Conservation (phyloP, 2,797 vertebrate genomes). For the Sebastes miniatus region DNA sequence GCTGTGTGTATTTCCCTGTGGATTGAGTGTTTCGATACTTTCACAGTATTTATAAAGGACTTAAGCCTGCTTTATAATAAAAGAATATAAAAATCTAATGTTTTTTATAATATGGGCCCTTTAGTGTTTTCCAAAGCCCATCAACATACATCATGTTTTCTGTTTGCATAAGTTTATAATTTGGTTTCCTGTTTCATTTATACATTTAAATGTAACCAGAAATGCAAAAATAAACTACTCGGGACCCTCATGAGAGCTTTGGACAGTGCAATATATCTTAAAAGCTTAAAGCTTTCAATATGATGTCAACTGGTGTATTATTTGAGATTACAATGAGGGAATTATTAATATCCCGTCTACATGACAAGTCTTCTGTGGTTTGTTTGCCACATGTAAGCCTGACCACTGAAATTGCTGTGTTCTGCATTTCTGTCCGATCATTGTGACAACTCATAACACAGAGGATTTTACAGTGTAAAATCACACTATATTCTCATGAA, state of each 20-base stretch:
- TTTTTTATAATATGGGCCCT: too few species aligned
- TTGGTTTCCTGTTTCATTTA: background rate
- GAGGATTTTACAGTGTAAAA: background rate
- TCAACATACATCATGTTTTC: background rate
- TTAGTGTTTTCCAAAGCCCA: background rate
- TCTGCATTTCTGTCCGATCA: background rate
- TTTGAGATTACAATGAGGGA: background rate
- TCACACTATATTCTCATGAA: background rate
- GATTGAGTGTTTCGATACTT: too few species aligned
- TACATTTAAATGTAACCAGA: too few species aligned
- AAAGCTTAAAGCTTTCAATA: background rate
- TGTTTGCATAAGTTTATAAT: background rate
- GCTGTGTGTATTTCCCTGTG: too few species aligned
- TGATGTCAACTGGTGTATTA: background rate
- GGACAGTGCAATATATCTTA: background rate
- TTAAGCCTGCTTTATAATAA: too few species aligned
- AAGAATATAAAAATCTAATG: too few species aligned
- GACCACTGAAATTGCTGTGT: background rate
- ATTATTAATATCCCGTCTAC: background rate
- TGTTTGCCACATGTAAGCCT: background rate
- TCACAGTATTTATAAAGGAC: too few species aligned
- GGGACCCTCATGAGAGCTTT: background rate
- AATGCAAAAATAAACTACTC: background rate
- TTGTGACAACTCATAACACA: background rate
- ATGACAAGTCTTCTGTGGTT: background rate